Base-by-base conservation (phyloP, 2,797 vertebrate species). In the Cynodonichthys magdalenae region DNA sequence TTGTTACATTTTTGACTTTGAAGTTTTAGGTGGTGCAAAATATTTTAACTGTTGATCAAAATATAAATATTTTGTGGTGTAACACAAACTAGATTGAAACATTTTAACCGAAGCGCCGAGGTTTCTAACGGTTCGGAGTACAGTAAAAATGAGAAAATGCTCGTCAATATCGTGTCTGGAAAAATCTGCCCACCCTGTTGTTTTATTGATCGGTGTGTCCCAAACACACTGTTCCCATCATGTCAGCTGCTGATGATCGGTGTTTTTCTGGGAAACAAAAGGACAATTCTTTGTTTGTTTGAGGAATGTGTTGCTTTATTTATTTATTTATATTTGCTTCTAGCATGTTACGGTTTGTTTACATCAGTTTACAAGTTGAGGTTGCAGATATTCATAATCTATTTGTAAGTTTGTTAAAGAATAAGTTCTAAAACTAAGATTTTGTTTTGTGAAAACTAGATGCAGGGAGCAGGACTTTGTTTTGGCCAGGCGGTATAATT, bases 161-260 rank as follows among this genome's bases (percentile, higher is more conserved):
- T 63, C 36, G 27, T 71, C 51, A 39, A 1, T 48, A 7, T 46
- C 41, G 39, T 20, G 44, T 60, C 42, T 59, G 69, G 47, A 63
- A 78, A 79, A 79, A 66, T 48, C 18, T 18, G 39, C 54, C 24
- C 53, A 44, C 56, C 64, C 55, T 59, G 64, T 71, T 36, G 36
- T 41, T 57, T 15, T 71, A 85, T 81, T 76, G 88, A 90, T 80
- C 75, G 63, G 67, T 63, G 58, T 56, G 69, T 64, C 45, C 66
- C 50, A 51, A 53, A 64, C 79, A 74, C 57, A 51, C 71, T 75
- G 66, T 87, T 84, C 83, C 82, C 81, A 66, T 70, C 52, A 53
- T 66, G 76, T 74, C 77, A 87, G 77, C 69, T 69, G 59, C 76
- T 52, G 19, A 44, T 18, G 74, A 77, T 86, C 78, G 48, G 79